Conservation (phyloP, 1,140 invertebrate species). For the Ostrea edulis region DNA sequence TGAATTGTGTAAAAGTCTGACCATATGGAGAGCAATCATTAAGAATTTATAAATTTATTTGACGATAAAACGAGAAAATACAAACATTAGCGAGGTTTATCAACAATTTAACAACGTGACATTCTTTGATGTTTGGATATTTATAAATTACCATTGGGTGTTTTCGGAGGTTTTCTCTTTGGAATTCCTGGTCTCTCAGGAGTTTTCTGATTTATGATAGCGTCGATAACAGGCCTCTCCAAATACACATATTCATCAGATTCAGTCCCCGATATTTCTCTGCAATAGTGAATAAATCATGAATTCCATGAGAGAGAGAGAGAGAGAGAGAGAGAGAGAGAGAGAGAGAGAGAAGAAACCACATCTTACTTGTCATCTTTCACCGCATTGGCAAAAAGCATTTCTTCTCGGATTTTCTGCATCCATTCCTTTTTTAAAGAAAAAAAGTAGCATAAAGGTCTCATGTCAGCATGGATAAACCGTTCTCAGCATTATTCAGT, state of each 20-base stretch:
- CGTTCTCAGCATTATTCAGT: too few relatives aligned
- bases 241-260: constrained; percentile 14
- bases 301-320: too few relatives aligned
- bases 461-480: too few relatives aligned
- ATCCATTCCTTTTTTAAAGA: constrained; percentile 6
- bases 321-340: too few relatives aligned
- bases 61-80: too few relatives aligned
- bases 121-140: too few relatives aligned
- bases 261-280: background rate
- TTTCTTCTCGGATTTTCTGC: constrained; percentile 14
- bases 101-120: too few relatives aligned
- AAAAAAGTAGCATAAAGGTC: background rate
- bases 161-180: background rate
- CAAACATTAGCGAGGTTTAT: too few relatives aligned
- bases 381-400: background rate
- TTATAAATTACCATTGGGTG: background rate
- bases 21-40: too few relatives aligned
- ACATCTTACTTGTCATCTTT: background rate
- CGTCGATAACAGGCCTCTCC: background rate
- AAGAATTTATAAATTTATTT: too few relatives aligned
- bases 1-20: too few relatives aligned
- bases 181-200: background rate
- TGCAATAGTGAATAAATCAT: background rate
- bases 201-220: background rate
- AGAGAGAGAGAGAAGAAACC: background rate